Evolutionary conservation across 2,888 invertebrate genomes (phyloP).

Genomic region (Drosophila eohydei): DNA sequence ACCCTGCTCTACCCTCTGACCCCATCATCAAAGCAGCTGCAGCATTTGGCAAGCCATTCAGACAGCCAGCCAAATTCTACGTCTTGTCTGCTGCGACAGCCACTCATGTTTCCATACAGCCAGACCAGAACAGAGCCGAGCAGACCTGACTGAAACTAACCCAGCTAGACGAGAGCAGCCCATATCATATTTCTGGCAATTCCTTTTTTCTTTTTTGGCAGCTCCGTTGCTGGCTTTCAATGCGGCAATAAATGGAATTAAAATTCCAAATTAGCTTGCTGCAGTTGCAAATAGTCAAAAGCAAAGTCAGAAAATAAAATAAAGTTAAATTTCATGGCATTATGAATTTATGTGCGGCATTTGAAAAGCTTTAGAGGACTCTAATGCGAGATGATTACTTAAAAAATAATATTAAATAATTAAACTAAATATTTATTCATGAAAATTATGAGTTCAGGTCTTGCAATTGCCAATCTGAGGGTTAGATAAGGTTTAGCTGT

Average conservation of each 20-base stretch:
- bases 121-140: conserved; percentile 6
- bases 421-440: no score
- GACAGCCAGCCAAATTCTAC: conserved; percentile 28
- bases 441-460: no score
- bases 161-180: conserved; percentile 9
- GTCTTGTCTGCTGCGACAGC: conserved; percentile 58
- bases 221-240: conserved; percentile 42
- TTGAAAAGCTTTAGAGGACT: not conserved
- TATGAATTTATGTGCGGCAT: conserved; percentile 23
- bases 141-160: conserved; percentile 5
- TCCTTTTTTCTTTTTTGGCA: conserved; percentile 56
- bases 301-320: not conserved
- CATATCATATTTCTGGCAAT: conserved; percentile 24
- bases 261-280: conserved; percentile 72
- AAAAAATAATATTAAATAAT: not conserved
- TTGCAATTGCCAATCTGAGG: no score
- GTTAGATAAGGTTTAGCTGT: no score
- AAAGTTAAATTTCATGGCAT: not conserved
- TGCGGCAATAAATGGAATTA: conserved; percentile 79
- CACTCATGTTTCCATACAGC: conserved; percentile 44
- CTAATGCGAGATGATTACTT: no score
- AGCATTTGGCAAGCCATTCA: conserved; percentile 48
- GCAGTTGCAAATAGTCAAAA: conserved; percentile 52
- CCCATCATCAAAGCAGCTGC: conserved; percentile 68
- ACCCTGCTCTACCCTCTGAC: conserved; percentile 9